phyloP scores from a whole-genome alignment of 2,797 vertebrate species.

The Spinus pinus region DNA sequence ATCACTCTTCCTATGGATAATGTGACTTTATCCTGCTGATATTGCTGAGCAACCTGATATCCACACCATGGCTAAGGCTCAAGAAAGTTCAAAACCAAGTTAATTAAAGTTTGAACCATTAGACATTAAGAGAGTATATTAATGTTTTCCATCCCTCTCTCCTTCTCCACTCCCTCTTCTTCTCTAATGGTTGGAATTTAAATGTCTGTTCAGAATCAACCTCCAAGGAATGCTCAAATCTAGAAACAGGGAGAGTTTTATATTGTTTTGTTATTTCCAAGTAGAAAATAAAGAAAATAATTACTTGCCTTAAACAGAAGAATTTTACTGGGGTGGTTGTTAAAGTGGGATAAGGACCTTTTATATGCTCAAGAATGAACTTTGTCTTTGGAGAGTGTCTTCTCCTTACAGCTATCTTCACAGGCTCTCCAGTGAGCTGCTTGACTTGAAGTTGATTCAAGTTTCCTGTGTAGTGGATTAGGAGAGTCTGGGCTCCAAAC shows the following conservation, averaged over 20 bases:
- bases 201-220: not conserved
- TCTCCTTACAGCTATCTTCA: not conserved
- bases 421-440: not conserved
- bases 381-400: not conserved
- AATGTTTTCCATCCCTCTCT: not conserved
- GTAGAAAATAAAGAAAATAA: not conserved
- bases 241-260: not conserved
- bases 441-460: not conserved
- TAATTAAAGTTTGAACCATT: not conserved
- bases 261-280: not conserved
- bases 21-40: not conserved
- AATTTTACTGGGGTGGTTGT: not conserved
- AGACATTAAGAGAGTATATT: not conserved
- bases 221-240: not conserved
- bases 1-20: not conserved
- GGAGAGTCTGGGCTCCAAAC: not conserved
- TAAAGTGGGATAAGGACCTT: not conserved
- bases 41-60: not conserved
- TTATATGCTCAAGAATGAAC: not conserved
- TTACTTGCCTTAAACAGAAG: not conserved
- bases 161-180: not conserved
- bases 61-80: not conserved
- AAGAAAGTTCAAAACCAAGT: not conserved
- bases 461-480: not conserved
- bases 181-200: not conserved